Conservation (phyloP, 2,797 vertebrate genomes). For the Garrulus glandarius region DNA sequence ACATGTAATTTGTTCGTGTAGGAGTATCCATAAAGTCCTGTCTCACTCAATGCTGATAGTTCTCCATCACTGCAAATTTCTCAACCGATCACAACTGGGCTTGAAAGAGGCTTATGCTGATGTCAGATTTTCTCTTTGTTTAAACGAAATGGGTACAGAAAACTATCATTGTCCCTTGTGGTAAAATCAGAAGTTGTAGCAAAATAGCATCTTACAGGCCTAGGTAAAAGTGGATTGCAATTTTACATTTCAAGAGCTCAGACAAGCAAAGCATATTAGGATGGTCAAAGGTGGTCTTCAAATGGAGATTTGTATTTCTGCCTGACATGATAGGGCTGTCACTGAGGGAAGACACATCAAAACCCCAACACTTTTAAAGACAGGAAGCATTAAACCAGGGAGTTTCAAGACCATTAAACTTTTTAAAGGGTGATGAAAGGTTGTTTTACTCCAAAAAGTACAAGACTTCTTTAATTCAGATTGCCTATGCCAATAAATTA, state of each 20-base stretch:
- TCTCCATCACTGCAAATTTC: not conserved
- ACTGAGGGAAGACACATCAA: not conserved
- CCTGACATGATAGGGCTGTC: not conserved
- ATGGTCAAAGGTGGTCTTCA: not conserved
- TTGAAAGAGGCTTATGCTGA: not conserved
- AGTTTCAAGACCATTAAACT: not conserved
- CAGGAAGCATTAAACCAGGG: not conserved
- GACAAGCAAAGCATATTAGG: not conserved
- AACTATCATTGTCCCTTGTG: not conserved
- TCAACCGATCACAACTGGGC: not conserved
- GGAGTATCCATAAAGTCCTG: not conserved
- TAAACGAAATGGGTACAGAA: not conserved
- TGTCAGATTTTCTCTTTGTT: conserved; percentile 21
- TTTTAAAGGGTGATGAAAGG: not conserved
- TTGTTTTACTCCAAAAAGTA: not conserved
- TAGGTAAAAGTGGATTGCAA: not conserved
- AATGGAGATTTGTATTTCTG: conserved; percentile 11
- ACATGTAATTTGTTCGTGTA: not conserved
- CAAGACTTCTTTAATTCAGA: not conserved
- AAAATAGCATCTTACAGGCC: not conserved
- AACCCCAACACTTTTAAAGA: not conserved
- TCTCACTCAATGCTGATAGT: not conserved
- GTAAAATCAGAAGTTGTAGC: not conserved
- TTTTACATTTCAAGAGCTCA: conserved; percentile 3
- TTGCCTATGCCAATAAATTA: not conserved